Conservation (phyloP, 1,140 invertebrate genomes). For the Cydia splendana region DNA sequence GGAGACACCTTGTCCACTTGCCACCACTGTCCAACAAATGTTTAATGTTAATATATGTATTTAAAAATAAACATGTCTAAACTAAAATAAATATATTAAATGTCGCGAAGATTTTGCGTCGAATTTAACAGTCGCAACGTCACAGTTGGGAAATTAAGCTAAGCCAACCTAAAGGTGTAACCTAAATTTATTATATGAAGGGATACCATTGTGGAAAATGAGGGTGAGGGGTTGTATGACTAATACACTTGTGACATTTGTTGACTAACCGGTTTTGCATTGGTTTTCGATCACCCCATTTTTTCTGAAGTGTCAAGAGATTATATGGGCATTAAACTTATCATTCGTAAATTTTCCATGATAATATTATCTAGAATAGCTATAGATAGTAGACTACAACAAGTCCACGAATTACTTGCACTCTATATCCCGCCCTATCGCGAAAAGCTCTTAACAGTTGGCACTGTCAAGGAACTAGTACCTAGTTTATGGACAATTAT, state of each 20-base stretch:
- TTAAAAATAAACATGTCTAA: too few relatives aligned
- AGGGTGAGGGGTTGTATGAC: constrained; percentile 3
- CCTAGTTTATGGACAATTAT: constrained; percentile 19
- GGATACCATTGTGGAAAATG: neutral
- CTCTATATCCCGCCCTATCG: neutral
- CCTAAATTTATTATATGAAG: neutral
- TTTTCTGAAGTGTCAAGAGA: neutral
- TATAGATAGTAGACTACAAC: neutral
- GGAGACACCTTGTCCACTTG: constrained; percentile 94
- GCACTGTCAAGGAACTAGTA: neutral
- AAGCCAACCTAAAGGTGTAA: neutral
- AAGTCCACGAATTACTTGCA: neutral
- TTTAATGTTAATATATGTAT: neutral
- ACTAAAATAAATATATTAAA: too few relatives aligned
- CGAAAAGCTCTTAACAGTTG: constrained; percentile 8
- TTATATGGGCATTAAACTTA: too few relatives aligned
- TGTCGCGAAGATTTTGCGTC: too few relatives aligned
- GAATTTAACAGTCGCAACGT: too few relatives aligned
- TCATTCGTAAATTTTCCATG: too few relatives aligned
- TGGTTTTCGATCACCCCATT: neutral
- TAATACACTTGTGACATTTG: constrained; percentile 13
- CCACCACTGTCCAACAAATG: constrained; percentile 86
- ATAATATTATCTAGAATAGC: too few relatives aligned
- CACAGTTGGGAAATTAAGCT: neutral
- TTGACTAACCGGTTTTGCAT: neutral